phyloP scores from a whole-genome alignment of 2,888 invertebrate species.

The Arge pagana region DNA sequence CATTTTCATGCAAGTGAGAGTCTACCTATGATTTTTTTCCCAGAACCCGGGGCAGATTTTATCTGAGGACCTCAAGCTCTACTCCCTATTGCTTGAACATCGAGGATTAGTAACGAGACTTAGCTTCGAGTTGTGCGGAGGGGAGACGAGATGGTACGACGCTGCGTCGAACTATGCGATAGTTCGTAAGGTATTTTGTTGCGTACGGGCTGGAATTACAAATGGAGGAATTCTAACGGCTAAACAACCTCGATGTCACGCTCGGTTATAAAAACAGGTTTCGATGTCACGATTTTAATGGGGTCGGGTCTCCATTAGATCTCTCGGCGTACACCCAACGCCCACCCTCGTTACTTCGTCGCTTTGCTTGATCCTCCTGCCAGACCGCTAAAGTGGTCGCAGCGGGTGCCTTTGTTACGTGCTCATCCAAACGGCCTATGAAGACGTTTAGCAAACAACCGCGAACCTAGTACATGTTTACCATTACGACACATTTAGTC shows the following conservation, averaged over 20 bases:
- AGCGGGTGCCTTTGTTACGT: slow-evolving; percentile 14
- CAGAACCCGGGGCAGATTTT: slow-evolving; percentile 22
- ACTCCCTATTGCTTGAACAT: slow-evolving; percentile 20
- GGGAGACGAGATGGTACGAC: too few relatives aligned
- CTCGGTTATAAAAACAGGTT: neutral
- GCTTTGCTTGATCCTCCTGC: slow-evolving; percentile 13
- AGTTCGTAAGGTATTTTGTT: too few relatives aligned
- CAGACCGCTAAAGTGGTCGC: slow-evolving; percentile 15
- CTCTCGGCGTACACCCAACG: slow-evolving; percentile 1
- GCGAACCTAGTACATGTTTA: neutral
- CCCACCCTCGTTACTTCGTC: slow-evolving; percentile 15
- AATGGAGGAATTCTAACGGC: too few relatives aligned
- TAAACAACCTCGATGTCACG: neutral
- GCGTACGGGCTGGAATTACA: too few relatives aligned
- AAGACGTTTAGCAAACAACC: slow-evolving; percentile 15
- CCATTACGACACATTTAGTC: too few relatives aligned
- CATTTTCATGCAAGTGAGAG: too few relatives aligned
- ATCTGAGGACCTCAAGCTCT: slow-evolving; percentile 20
- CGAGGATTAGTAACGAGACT: neutral
- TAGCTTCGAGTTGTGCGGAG: neutral
- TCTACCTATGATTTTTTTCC: neutral
- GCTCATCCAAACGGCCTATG: slow-evolving; percentile 4
- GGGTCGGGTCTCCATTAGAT: neutral
- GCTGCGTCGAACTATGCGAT: too few relatives aligned
- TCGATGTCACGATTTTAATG: slow-evolving; percentile 4